These are phyloP conservation scores for Forbesichthys agassizii DNA, from an alignment of 2,113 vertebrate genomes.

Conservation along the genomic window DNA sequence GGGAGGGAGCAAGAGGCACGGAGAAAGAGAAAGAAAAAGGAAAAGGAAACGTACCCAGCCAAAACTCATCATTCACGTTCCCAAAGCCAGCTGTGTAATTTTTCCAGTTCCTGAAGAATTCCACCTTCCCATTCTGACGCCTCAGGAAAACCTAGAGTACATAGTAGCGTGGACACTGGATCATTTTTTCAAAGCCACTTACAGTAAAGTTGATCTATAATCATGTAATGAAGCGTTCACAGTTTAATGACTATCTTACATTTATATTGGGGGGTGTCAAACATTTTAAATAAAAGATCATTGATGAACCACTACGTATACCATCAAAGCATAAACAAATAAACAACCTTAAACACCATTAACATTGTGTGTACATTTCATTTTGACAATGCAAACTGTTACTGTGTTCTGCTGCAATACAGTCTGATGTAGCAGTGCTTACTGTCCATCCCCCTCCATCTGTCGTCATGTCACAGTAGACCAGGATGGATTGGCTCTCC, in stretches of 20 bases:
- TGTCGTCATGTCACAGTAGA: constrained; percentile 93
- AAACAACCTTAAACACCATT: too few species aligned
- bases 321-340: too few species aligned
- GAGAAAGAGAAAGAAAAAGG: not conserved
- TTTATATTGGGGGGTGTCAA: too few species aligned
- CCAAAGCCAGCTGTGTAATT: constrained; percentile 89
- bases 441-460: constrained; percentile 95
- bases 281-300: not conserved
- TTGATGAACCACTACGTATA: not conserved
- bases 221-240: too few species aligned
- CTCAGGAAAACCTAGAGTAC: constrained; percentile 86
- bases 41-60: constrained; percentile 81
- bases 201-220: too few species aligned
- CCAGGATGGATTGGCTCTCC: constrained; percentile 81
- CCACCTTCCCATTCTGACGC: constrained; percentile 86
- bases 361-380: too few species aligned
- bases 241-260: too few species aligned
- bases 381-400: not conserved
- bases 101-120: constrained; percentile 94
- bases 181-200: too few species aligned
- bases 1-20: not conserved
- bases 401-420: not conserved
- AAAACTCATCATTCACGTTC: constrained; percentile 89
- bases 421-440: constrained; percentile 53
- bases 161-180: too few species aligned